Percentiles rank a stretch among this genome's conserved stretches.
These are phyloP conservation scores for Cheilosia pagana DNA, from an alignment of 2,888 invertebrate species.

Conservation along the genomic window DNA sequence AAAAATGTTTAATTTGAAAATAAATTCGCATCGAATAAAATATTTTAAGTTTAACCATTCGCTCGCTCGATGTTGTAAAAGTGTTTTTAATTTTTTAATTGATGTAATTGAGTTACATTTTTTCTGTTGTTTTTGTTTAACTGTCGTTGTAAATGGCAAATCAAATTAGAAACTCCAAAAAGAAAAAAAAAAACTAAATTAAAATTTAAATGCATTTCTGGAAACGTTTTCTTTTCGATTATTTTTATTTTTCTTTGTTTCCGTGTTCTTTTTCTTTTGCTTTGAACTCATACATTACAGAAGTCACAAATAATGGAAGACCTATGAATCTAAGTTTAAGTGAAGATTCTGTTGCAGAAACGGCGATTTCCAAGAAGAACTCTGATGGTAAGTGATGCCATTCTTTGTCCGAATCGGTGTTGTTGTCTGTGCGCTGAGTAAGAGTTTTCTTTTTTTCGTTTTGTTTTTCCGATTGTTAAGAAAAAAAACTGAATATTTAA, in stretches of 20 bases:
- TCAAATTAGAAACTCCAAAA: constrained; percentile 27
- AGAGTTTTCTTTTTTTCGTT: constrained; percentile 51
- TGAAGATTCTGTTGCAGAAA: constrained; percentile 92
- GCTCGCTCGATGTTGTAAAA: constrained; percentile 74
- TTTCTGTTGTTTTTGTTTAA: constrained; percentile 24
- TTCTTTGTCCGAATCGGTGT: constrained; percentile 76
- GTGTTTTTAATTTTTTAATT: constrained; percentile 37
- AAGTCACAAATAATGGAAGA: constrained; percentile 84
- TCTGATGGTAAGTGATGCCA: constrained; percentile 90
- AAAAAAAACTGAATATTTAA: constrained; percentile 8
- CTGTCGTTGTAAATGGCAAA: constrained; percentile 41
- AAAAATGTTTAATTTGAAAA: constrained; percentile 12
- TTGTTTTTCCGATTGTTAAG: constrained; percentile 5
- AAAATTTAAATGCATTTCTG: constrained; percentile 25
- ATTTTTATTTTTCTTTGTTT: constrained; percentile 60
- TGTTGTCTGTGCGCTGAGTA: constrained; percentile 75
- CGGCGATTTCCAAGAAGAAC: constrained; percentile 91
- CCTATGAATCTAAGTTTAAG: constrained; percentile 89
- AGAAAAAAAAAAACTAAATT: constrained; percentile 26
- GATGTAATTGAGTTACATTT: constrained; percentile 55
- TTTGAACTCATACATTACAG: constrained; percentile 82
- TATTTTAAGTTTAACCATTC: constrained; percentile 49
- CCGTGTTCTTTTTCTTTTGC: constrained; percentile 65
- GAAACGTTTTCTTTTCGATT: constrained; percentile 51
- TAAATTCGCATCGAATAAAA: background rate